Conservation (phyloP, 2,888 invertebrate species). For the Drosophila paracracens region DNA sequence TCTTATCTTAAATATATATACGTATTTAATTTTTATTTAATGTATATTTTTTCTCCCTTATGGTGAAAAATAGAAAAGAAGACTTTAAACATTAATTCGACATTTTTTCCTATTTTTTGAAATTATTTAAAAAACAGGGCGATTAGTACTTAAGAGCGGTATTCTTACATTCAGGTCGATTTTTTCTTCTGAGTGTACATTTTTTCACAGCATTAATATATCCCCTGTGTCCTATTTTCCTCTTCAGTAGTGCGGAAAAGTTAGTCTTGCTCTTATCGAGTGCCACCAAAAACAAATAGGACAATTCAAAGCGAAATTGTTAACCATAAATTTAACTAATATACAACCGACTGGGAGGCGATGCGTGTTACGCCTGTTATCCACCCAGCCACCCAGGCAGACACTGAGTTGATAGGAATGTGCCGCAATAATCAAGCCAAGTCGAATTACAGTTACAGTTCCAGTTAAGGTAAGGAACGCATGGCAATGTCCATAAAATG, state of each 20-base stretch:
- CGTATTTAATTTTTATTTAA: too few species aligned
- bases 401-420: slow-evolving; percentile 48
- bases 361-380: slow-evolving; percentile 15
- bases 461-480: slow-evolving; percentile 66
- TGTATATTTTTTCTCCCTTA: too few species aligned
- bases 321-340: slow-evolving; percentile 74
- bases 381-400: slow-evolving; percentile 1
- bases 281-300: slow-evolving; percentile 38
- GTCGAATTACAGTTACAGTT: slow-evolving; percentile 57
- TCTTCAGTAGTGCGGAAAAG: neutral
- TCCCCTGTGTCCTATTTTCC: neutral
- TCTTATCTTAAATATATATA: too few species aligned
- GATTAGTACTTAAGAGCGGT: neutral
- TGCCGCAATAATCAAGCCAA: slow-evolving; percentile 71
- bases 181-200: neutral
- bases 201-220: neutral
- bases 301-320: slow-evolving; percentile 39
- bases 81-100: neutral
- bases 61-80: neutral
- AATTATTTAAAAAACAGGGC: neutral
- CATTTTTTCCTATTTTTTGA: neutral
- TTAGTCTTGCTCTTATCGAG: neutral
- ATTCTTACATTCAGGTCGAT: neutral
- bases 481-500: slow-evolving; percentile 81
- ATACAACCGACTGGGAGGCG: slow-evolving; percentile 43